A percentile compares a stretch with the other conserved stretches of the same genome.
Conservation (phyloP, 2,113 vertebrate species). For the Larimichthys crocea region DNA sequence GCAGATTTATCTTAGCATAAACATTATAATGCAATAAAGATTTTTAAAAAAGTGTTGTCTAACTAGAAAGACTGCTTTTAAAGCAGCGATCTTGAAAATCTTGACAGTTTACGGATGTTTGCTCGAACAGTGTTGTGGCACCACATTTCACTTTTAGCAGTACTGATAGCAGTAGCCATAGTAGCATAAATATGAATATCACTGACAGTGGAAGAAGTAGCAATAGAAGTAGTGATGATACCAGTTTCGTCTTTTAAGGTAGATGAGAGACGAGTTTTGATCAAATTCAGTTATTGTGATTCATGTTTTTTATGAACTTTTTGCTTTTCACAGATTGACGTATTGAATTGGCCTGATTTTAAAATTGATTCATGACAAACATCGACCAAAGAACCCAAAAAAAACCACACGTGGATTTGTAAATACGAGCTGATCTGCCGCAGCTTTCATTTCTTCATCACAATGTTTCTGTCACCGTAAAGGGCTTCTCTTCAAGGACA, state of each 20-base stretch:
- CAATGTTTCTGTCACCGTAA: constrained; percentile 23
- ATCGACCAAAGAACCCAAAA: constrained; percentile 16
- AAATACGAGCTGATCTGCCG: not conserved
- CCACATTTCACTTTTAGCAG: not conserved
- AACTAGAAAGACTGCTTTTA: too few species aligned
- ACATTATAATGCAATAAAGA: not conserved
- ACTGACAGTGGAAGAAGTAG: not conserved
- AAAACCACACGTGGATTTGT: not conserved
- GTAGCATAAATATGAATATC: constrained; percentile 17
- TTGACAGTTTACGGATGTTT: not conserved
- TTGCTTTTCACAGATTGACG: not conserved
- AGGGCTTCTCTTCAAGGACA: constrained; percentile 44
- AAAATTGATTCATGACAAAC: not conserved
- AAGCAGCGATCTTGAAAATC: too few species aligned
- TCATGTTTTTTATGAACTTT: not conserved
- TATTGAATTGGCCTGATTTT: not conserved
- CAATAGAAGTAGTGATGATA: not conserved
- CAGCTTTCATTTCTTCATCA: not conserved
- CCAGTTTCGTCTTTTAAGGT: not conserved
- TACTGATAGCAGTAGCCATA: constrained; percentile 1
- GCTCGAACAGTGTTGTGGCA: not conserved
- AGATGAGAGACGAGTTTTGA: not conserved
- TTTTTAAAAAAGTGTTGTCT: too few species aligned
- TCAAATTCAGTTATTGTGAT: not conserved
- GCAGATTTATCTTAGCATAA: not conserved